A percentile compares a stretch with the other conserved stretches of the same genome.
phyloP scores from a whole-genome alignment of 2,888 invertebrate genomes.

The Nemurella pictetii region DNA sequence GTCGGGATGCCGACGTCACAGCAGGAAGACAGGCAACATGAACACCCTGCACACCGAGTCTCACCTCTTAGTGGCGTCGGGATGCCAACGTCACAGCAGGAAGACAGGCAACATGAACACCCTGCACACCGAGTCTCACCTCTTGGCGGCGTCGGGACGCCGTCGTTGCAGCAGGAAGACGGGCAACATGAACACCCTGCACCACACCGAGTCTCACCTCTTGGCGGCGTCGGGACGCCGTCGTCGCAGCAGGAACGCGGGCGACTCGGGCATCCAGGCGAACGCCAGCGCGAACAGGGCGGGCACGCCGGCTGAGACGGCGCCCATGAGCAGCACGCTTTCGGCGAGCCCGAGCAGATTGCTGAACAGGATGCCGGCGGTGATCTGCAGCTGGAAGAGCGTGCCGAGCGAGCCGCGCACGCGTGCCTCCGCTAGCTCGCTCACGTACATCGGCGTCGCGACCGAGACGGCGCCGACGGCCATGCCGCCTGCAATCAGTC shows the following conservation, averaged over 20 bases:
- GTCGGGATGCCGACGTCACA: slow-evolving; percentile 58
- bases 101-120: slow-evolving; percentile 61
- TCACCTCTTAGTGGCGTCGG: slow-evolving; percentile 60
- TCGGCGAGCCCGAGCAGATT: slow-evolving; percentile 57
- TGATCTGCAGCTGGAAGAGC: slow-evolving; percentile 68
- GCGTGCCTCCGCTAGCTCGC: slow-evolving; percentile 65
- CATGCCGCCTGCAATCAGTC: slow-evolving; percentile 52
- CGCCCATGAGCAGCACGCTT: slow-evolving; percentile 54
- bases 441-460: slow-evolving; percentile 66
- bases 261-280: slow-evolving; percentile 70
- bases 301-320: slow-evolving; percentile 53
- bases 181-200: slow-evolving; percentile 56
- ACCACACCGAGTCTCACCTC: slow-evolving; percentile 43
- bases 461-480: slow-evolving; percentile 66
- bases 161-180: slow-evolving; percentile 62
- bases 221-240: slow-evolving; percentile 62
- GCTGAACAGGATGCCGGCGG: slow-evolving; percentile 65
- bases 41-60: no score
- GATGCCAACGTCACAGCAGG: slow-evolving; percentile 59
- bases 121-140: slow-evolving; percentile 40
- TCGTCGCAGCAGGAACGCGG: slow-evolving; percentile 62
- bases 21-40: slow-evolving; percentile 66
- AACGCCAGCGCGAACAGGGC: slow-evolving; percentile 52
- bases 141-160: slow-evolving; percentile 60
- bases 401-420: slow-evolving; percentile 67